Evolutionary conservation across 2,113 vertebrate species (phyloP), one percentile per base, ranked within the genome.

Genomic region (Channa maculata): DNA sequence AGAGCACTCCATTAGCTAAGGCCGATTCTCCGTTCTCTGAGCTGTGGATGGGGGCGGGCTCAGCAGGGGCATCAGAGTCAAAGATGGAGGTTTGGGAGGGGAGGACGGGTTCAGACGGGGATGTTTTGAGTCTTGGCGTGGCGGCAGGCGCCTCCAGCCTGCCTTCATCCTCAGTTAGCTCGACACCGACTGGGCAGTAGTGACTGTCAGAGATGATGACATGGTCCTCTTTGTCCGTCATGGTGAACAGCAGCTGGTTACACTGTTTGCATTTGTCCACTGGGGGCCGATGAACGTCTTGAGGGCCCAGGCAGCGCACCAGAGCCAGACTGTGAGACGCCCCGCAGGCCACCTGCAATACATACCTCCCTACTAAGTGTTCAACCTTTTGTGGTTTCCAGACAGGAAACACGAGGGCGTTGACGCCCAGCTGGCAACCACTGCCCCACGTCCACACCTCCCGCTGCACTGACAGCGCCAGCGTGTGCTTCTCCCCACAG

Each of bases 391-490:
- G 97, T 0, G 98, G 98, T 78, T 94, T 97, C 86, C 94, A 97
- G 54, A 96, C 94, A 0, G 97, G 96, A 71, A 95, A 96, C 44
- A 86, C 60, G 1, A 92, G 76, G 2, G 93, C 91, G 37, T 94
- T 93, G 78, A 98, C 94, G 2, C 97, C 96, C 0, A 98, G 90
- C 90, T 98, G 98, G 85, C 93, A 96, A n/a, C 97, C 97, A 0
- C 95, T 96, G 53, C 98, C 98, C 98, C 98, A 99, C 1, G 97
- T 94, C 98, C 98, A 99, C 74, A 97, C 96, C 87, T 99, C 97
- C 38, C 94, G 92, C 89, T 92, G 95, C 12, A 91, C 89, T 0
- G 98, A 97, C 15, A 99, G 89, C 0, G 97, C 98, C 89, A 99
- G 88, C 0, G 96, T 98, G 85, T 99, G 97, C 10, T 95, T 94